These are phyloP conservation scores for Calycopis cecrops DNA, from an alignment of 1,140 invertebrate species.

Conservation along the genomic window DNA sequence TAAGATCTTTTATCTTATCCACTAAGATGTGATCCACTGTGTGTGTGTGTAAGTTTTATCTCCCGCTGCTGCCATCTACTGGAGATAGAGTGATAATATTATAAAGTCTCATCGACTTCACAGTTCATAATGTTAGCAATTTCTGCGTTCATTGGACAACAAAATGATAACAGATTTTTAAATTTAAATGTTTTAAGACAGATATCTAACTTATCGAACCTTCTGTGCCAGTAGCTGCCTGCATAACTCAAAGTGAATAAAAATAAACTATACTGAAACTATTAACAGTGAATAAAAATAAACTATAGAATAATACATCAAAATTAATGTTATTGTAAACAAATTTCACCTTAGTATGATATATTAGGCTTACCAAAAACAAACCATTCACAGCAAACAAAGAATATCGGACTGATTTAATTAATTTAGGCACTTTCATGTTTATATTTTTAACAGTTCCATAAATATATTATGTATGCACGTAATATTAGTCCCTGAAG, in stretches of 20 bases:
- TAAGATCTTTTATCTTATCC: no score
- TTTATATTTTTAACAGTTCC: slow-evolving; percentile 17
- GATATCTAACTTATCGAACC: no score
- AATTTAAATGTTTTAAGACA: no score
- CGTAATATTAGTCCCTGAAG: slow-evolving; percentile 18
- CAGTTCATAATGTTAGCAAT: no score
- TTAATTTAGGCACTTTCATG: slow-evolving; percentile 46
- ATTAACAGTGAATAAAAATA: slow-evolving; percentile 6
- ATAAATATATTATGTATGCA: background rate
- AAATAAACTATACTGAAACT: slow-evolving; percentile 4
- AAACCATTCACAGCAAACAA: slow-evolving; percentile 48
- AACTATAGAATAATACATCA: background rate
- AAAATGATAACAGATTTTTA: no score
- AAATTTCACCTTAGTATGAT: slow-evolving; percentile 7
- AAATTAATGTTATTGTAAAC: background rate
- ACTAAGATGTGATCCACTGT: no score
- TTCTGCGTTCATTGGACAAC: no score
- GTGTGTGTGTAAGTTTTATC: no score
- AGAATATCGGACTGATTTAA: slow-evolving; percentile 57
- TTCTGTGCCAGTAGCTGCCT: no score
- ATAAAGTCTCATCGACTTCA: no score
- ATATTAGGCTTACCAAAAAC: slow-evolving; percentile 51
- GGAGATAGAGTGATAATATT: background rate
- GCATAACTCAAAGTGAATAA: background rate
- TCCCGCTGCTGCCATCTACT: background rate